These are phyloP conservation scores for Aphidoletes aphidimyza DNA, from an alignment of 2,888 invertebrate genomes.

Conservation along the genomic window DNA sequence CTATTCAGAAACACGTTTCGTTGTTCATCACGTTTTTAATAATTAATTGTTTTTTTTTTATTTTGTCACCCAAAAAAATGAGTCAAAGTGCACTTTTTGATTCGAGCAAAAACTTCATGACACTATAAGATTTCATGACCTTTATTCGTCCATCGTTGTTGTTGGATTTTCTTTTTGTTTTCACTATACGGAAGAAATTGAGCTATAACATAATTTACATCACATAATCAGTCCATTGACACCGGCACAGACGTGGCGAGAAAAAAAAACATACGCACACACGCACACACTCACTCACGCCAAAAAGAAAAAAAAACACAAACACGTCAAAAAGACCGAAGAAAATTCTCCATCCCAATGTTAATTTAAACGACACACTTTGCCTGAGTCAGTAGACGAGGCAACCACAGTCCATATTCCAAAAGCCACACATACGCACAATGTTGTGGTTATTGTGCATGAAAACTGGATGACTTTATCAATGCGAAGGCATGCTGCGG, in stretches of 20 bases:
- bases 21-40: background rate
- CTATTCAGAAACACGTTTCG: background rate
- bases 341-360: no score
- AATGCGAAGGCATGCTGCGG: background rate
- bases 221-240: constrained; percentile 15
- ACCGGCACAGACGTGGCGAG: background rate
- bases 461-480: constrained; percentile 38
- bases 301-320: no score
- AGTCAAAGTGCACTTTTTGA: background rate
- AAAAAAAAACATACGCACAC: background rate
- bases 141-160: no score
- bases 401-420: background rate
- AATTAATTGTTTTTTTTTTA: no score
- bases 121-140: no score
- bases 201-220: background rate
- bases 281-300: background rate
- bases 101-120: background rate
- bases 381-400: no score
- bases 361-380: no score
- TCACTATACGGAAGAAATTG: background rate
- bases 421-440: background rate
- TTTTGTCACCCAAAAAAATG: background rate
- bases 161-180: background rate
- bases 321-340: no score
- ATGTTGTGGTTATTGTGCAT: background rate